Evolutionary conservation across 2,888 invertebrate species (phyloP).

Genomic region (Anodontia alba): DNA sequence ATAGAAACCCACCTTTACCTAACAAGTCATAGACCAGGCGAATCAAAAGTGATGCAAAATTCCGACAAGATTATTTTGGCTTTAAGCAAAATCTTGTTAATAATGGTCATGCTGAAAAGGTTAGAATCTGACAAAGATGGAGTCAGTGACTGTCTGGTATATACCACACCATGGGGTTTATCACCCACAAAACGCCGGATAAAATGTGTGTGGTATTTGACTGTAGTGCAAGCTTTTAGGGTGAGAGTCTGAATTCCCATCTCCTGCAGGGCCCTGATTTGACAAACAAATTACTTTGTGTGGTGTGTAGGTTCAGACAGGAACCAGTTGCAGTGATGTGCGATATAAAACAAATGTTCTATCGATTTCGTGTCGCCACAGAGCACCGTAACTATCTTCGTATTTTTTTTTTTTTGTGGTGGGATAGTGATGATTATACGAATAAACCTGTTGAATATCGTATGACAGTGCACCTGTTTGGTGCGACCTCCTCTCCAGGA

Average conservation of each 20-base stretch:
- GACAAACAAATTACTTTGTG: slow-evolving; percentile 59
- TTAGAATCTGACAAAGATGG: slow-evolving; percentile 12
- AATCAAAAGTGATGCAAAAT: neutral
- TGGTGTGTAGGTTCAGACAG: slow-evolving; percentile 56
- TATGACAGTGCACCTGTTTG: slow-evolving; percentile 58
- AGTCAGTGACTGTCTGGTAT: slow-evolving; percentile 36
- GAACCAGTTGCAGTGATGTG: slow-evolving; percentile 46
- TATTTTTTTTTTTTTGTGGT: slow-evolving; percentile 61
- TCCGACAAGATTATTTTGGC: neutral
- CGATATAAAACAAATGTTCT: slow-evolving; percentile 54
- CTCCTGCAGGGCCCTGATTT: slow-evolving; percentile 58
- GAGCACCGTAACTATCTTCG: slow-evolving; percentile 44
- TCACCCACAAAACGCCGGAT: slow-evolving; percentile 46
- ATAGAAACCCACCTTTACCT: neutral
- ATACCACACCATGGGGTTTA: slow-evolving; percentile 60
- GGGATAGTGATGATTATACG: slow-evolving; percentile 23
- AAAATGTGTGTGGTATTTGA: slow-evolving; percentile 59
- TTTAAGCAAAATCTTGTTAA: slow-evolving; percentile 19
- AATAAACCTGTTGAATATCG: slow-evolving; percentile 37
- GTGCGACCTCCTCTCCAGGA: slow-evolving; percentile 58
- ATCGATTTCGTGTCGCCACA: slow-evolving; percentile 40
- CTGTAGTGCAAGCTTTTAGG: slow-evolving; percentile 33
- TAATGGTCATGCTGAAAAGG: slow-evolving; percentile 21
- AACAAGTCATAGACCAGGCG: slow-evolving; percentile 2
- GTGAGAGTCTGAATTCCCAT: slow-evolving; percentile 36